Base-by-base conservation (phyloP, 2,113 vertebrate species). In the Cnemophilus loriae region DNA sequence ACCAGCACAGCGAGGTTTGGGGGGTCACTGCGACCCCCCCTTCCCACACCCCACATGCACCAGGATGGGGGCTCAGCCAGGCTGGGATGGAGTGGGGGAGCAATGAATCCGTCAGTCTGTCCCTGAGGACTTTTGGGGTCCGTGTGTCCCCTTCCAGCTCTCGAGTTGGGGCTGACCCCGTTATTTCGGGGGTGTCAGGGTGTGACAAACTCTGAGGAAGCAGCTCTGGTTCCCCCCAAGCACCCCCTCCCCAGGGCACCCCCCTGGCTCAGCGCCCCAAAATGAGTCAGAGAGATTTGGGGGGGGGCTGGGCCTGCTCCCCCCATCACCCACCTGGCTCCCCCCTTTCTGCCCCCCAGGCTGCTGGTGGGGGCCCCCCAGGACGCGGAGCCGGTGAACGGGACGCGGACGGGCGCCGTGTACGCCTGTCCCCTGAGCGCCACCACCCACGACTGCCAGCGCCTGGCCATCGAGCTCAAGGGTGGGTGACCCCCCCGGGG, bases 321-420 rank as follows among this genome's bases (percentile, higher is more conserved):
- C 19, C 7, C 16, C 7, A 1, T 27, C 12, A 6, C 50, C 16
- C 56, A 41, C 33, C 27, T 6, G 4, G 21, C 7, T 10, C 6
- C 6, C 13, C 8, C 22, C 10, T 16, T 8, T 7, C 9, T 74
- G 27, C 22, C 39, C 19, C 68, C 21, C 95, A 99, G 99, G 87
- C 97, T 99, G 75, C 97, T 99, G 59, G 96, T 97, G 5, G 99
- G 99, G 41, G 99, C 99, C 4, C 99, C 99, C 21, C 98, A 89
- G 80, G 99, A 99, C 15, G 93, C 96, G 33, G 98, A 98, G 3
- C 11, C 93, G 3, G 82, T 74, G 23, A 98, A 98, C 1, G 97
- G 98, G 86, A 98, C 97, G 1, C 98, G 98, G 73, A 99, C 98
- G 0, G 99, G 99, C 1, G 98, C 98, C 0, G 97, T 99, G 84